A percentile compares a stretch with the other conserved stretches of the same genome.
Evolutionary conservation across 2,113 vertebrate genomes (phyloP).

Genomic region (Epinephelus fuscoguttatus): DNA sequence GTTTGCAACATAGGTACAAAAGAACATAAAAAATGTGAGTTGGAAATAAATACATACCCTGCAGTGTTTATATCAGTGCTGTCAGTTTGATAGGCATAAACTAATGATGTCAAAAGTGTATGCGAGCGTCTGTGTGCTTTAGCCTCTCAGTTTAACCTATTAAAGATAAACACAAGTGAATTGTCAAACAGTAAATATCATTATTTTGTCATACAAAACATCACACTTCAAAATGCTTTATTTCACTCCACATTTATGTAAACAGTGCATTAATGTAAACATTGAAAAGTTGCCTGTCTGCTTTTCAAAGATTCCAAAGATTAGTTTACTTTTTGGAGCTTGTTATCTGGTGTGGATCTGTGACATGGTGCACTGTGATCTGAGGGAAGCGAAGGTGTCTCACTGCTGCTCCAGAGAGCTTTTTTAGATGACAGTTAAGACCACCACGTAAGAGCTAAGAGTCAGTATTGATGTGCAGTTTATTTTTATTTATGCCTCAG

Average conservation of each 20-base stretch:
- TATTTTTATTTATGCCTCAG: neutral
- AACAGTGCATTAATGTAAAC: neutral
- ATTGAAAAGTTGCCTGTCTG: neutral
- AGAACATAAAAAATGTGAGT: neutral
- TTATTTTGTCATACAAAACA: neutral
- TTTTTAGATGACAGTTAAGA: neutral
- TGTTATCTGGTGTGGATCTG: neutral
- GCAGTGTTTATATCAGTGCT: neutral
- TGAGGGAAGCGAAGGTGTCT: neutral
- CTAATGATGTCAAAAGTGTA: neutral
- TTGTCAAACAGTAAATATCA: neutral
- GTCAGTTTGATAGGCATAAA: neutral
- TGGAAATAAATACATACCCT: neutral
- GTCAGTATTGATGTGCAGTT: neutral
- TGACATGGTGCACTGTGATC: neutral
- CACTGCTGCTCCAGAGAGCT: neutral
- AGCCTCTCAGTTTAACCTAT: neutral
- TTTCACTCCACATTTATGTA: neutral
- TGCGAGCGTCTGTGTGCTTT: neutral
- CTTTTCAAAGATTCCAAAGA: neutral
- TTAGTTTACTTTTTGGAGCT: neutral
- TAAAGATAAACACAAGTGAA: constrained; percentile 20
- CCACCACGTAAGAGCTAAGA: neutral
- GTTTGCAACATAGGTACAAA: neutral
- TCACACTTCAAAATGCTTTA: constrained; percentile 5